Percentiles rank a stretch among this genome's conserved stretches.
Evolutionary conservation across 2,888 invertebrate species (phyloP).

Genomic region (Lissocephala sabroskyi): DNA sequence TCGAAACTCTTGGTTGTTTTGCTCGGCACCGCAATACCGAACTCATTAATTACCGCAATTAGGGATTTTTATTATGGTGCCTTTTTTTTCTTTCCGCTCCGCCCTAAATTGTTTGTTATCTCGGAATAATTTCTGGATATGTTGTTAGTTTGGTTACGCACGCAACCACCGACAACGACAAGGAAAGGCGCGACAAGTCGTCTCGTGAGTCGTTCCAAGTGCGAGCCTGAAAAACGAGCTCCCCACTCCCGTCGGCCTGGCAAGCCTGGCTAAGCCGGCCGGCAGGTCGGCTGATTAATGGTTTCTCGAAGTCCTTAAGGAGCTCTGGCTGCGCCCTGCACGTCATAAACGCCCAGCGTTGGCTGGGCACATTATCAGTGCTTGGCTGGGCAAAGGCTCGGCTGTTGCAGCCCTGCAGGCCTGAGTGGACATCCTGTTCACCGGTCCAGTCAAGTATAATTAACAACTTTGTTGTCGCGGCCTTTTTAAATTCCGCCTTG

Average conservation of each 20-base stretch:
- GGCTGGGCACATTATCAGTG: conserved; percentile 29
- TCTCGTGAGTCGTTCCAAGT: conserved; percentile 21
- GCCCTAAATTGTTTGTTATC: conserved; percentile 23
- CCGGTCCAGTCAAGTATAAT: conserved; percentile 66
- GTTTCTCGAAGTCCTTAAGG: conserved; percentile 27
- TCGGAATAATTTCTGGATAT: conserved; percentile 6
- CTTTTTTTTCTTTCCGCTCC: conserved; percentile 18
- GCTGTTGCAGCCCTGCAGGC: neutral
- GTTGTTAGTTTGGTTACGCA: conserved; percentile 15
- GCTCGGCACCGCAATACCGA: too few species aligned
- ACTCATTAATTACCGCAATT: conserved; percentile 58
- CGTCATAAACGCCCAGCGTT: neutral
- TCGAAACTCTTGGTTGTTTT: neutral
- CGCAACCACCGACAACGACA: conserved; percentile 19
- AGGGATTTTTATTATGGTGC: conserved; percentile 28
- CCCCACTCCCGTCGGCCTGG: neutral
- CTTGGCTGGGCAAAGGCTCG: conserved; percentile 35
- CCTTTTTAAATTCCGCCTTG: conserved; percentile 26
- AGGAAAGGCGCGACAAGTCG: conserved; percentile 1
- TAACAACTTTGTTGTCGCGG: conserved; percentile 58
- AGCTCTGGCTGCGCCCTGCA: neutral
- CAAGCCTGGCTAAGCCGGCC: neutral
- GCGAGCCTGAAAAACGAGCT: conserved; percentile 12
- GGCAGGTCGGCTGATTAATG: conserved; percentile 48
- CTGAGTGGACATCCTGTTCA: conserved; percentile 11